Evolutionary conservation across 2,113 vertebrate genomes (phyloP), one percentile per base, ranked within the genome.

Genomic region (Cariama cristata): DNA sequence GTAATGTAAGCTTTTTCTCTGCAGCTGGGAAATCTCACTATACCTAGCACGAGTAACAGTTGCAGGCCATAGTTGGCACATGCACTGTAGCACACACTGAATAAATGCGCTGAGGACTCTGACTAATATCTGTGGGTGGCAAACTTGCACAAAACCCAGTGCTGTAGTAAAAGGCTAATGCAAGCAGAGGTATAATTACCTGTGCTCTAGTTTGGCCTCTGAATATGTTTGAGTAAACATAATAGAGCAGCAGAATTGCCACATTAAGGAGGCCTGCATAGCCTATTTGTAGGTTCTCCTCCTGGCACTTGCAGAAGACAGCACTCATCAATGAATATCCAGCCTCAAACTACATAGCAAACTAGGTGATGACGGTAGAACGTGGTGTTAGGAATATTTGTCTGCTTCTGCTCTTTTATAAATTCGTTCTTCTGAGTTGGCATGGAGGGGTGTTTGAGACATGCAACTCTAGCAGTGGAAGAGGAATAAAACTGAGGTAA

Each of bases 241-340:
- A n/a, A 26, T 0, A 2, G 28, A 27, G 72, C 67, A 49, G 47
- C 18, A 53, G 59, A 92, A 62, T 32, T 28, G 6, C 35, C 40
- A 8, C 1, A 0, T 12, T 38, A n/a, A 85, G 45, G 49, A 49
- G 64, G 26, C 12, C 27, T 30, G 16, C 6, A 4, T 7, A 12
- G 40, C 27, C 1, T 33, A 50, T 49, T 63, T 28, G 45, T 67
- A 28, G 62, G 26, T 85, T 84, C n/a, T 88, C 11, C 59, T 86
- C 69, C 44, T 20, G 12, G 52, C 27, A 11, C 20, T 60, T 33
- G 13, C 12, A 50, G 56, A 72, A 59, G 66, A 63, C 9, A 28
- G 12, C 42, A 18, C 30, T 68, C 32, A 32, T 52, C 40, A 32
- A 3, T 79, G 60, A 81, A 49, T 7, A 22, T 35, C 33, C 30